Base-by-base conservation (phyloP, 2,888 invertebrate species). In the Gnatocerus cornutus region DNA sequence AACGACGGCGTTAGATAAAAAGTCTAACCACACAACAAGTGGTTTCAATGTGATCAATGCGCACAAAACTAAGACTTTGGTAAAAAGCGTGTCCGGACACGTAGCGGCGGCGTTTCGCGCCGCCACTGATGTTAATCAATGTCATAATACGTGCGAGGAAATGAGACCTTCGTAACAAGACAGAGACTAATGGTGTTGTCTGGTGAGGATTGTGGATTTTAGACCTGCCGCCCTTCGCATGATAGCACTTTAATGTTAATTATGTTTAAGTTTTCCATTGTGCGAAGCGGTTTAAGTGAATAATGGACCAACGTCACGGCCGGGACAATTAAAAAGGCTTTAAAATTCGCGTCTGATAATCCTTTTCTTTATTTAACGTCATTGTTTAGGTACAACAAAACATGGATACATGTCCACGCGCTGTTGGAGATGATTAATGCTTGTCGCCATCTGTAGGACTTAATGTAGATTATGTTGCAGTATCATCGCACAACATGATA, bases 91-190 rank as follows among this genome's bases (percentile, higher is more conserved):
- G 2, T 21, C 21, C 21, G 21, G 21, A 21, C 37, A 64, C 50
- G 50, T 64, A 29, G 10, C 0, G 14, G 41, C 41, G 64, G 53
- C 39, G 16, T 71, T 69, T 69, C 63, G 50, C 62, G 39, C 58
- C 53, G 61, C 58, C 56, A 48, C 59, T 53, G 71, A 71, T 73
- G 73, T 73, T 73, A 73, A 73, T 73, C 73, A 73, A 72, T 71
- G 73, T 73, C 73, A 73, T 73, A 73, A 73, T 76, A 77, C 74
- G 76, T 77, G 76, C 73, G 73, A 77, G 76, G 77, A 77, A 77
- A 76, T 77, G 76, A 76, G 76, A 76, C 76, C 76, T 74, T 73
- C 71, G 66, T 73, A 76, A 76, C 74, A 73, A 75, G 77, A 77
- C 77, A 70, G 70, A 70, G 70, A 70, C 62, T 70, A 70, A 70